Conservation (phyloP, 2,888 invertebrate species). For the Cheilosia variabilis region DNA sequence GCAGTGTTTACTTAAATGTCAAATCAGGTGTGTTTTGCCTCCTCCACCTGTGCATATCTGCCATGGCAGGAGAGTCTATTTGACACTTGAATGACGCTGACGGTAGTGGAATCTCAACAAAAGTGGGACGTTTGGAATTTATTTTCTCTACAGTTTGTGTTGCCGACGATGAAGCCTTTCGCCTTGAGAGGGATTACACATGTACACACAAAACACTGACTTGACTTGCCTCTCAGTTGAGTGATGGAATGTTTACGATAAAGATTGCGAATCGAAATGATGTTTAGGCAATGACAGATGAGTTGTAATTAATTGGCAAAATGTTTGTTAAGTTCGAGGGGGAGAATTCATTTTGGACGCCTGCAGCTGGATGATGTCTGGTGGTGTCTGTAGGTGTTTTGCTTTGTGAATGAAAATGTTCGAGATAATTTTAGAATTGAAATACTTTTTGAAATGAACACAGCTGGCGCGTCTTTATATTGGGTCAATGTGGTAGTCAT, state of each 20-base stretch:
- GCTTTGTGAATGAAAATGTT: not conserved
- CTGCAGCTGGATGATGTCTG: not conserved
- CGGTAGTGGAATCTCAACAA: conserved; percentile 4
- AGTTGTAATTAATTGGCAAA: conserved; percentile 60
- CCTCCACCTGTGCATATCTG: conserved; percentile 17
- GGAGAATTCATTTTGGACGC: conserved; percentile 10
- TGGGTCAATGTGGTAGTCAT: too few relatives aligned
- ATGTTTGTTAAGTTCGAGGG: conserved; percentile 34
- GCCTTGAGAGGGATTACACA: not conserved
- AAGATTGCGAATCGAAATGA: conserved; percentile 23
- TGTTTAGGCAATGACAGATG: conserved; percentile 61
- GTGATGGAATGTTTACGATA: conserved; percentile 60
- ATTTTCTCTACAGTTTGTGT: not conserved
- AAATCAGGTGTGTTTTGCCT: conserved; percentile 44
- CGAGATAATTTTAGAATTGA: not conserved
- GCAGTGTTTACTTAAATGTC: conserved; percentile 57
- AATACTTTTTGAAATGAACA: too few relatives aligned
- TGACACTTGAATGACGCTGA: conserved; percentile 52
- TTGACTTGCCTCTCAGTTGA: not conserved
- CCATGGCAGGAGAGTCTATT: conserved; percentile 8
- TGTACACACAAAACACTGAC: not conserved
- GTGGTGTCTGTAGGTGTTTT: not conserved
- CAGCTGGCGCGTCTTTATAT: too few relatives aligned
- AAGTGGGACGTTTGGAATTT: not conserved
- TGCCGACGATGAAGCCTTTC: not conserved